Conservation (phyloP, 2,797 vertebrate genomes). For the Gymnothorax reevesii region DNA sequence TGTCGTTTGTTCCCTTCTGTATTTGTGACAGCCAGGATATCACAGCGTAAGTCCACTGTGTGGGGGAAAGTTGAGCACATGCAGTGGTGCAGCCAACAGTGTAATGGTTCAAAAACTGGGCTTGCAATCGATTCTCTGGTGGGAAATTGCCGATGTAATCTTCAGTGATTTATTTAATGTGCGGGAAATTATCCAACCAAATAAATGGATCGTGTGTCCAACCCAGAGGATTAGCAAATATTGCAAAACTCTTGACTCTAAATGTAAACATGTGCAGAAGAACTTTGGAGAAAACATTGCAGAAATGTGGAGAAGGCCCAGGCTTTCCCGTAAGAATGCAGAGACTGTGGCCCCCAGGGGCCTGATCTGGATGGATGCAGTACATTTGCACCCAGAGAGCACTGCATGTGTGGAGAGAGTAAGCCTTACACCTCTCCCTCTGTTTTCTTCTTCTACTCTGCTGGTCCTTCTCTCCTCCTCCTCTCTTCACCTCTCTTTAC, state of each 20-base stretch:
- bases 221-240: background rate
- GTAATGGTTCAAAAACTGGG: no score
- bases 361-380: constrained; percentile 35
- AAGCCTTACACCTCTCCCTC: no score
- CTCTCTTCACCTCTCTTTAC: no score
- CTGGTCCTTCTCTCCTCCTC: no score
- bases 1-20: background rate
- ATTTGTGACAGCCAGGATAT: background rate
- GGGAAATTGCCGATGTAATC: background rate
- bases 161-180: background rate
- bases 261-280: background rate
- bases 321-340: constrained; percentile 23
- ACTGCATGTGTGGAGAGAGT: background rate
- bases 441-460: no score
- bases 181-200: background rate
- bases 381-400: constrained; percentile 24
- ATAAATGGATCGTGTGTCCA: background rate
- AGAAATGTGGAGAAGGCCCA: background rate
- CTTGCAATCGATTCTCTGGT: background rate
- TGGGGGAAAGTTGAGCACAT: no score
- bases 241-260: background rate
- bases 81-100: background rate
- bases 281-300: background rate
- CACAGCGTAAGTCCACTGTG: no score
- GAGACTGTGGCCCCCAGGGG: background rate